phyloP scores from a whole-genome alignment of 2,888 invertebrate species.

The Agrilus biguttatus region DNA sequence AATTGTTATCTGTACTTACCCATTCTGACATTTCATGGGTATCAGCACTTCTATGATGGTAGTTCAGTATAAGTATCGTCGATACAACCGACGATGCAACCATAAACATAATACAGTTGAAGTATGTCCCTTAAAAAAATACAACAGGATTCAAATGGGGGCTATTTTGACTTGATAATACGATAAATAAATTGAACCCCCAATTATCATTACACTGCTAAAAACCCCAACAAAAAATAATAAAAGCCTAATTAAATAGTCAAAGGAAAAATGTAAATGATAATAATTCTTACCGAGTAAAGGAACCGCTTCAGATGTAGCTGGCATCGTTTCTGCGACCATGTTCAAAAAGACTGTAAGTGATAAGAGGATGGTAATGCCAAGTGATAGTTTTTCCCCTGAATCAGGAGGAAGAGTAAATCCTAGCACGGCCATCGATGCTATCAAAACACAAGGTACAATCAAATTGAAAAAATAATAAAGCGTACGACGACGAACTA shows the following conservation, averaged over 20 bases:
- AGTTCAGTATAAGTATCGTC: slow-evolving; percentile 94
- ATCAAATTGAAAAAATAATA: slow-evolving; percentile 99
- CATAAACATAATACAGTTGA: slow-evolving; percentile 99
- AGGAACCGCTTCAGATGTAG: slow-evolving; percentile 88
- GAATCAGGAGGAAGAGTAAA: slow-evolving; percentile 98
- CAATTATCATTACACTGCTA: too few species aligned
- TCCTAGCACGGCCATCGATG: slow-evolving; percentile 95
- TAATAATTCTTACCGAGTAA: slow-evolving; percentile 52
- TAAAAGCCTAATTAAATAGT: too few species aligned
- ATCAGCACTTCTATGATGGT: slow-evolving; percentile 93
- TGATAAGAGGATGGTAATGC: slow-evolving; percentile 88
- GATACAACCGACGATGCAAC: slow-evolving; percentile 96
- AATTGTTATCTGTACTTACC: slow-evolving; percentile 45
- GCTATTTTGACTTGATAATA: too few species aligned
- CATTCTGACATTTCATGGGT: slow-evolving; percentile 95
- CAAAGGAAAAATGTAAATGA: too few species aligned
- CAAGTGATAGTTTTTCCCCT: slow-evolving; percentile 93
- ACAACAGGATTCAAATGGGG: too few species aligned
- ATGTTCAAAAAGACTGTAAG: slow-evolving; percentile 96
- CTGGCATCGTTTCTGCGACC: slow-evolving; percentile 98
- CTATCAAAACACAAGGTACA: slow-evolving; percentile 96
- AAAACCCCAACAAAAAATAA: neutral
- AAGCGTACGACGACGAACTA: slow-evolving; percentile 88
- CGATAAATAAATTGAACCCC: too few species aligned
- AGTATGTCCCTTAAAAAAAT: slow-evolving; percentile 66